These are phyloP conservation scores for Musca vetustissima DNA, from an alignment of 1,140 invertebrate species.

Conservation along the genomic window DNA sequence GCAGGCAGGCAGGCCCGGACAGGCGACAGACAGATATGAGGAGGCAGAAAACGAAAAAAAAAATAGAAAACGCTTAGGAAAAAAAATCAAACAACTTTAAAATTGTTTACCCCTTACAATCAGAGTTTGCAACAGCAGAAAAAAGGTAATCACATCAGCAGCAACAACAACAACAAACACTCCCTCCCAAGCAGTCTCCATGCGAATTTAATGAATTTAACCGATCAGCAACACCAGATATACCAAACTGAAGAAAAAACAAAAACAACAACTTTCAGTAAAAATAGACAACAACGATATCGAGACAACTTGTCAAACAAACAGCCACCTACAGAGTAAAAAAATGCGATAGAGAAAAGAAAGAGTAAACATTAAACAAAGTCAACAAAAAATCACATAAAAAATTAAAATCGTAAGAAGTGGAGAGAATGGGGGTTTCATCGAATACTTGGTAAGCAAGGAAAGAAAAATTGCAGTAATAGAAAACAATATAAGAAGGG, in stretches of 20 bases:
- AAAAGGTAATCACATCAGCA: no score
- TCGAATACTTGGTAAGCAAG: background rate
- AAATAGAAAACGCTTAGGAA: no score
- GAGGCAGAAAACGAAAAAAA: no score
- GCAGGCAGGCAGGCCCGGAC: background rate
- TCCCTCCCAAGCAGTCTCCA: background rate
- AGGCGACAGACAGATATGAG: background rate
- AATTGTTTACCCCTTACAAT: background rate
- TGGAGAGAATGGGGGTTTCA: background rate
- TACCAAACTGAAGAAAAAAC: no score
- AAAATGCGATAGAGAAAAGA: background rate
- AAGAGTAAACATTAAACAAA: background rate
- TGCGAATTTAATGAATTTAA: conserved; percentile 19
- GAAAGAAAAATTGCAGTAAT: conserved; percentile 9
- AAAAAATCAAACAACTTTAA: background rate
- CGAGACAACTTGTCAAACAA: conserved; percentile 22
- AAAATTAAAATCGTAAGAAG: background rate
- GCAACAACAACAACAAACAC: background rate
- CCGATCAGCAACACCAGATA: conserved; percentile 13
- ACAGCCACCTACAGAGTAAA: conserved; percentile 14
- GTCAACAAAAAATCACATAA: background rate
- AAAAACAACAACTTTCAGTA: background rate
- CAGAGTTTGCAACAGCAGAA: background rate
- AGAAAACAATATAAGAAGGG: no score
- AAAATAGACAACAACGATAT: conserved; percentile 2